Base-by-base conservation (phyloP, 2,888 invertebrate species). In the Melinopterus prodromus region DNA sequence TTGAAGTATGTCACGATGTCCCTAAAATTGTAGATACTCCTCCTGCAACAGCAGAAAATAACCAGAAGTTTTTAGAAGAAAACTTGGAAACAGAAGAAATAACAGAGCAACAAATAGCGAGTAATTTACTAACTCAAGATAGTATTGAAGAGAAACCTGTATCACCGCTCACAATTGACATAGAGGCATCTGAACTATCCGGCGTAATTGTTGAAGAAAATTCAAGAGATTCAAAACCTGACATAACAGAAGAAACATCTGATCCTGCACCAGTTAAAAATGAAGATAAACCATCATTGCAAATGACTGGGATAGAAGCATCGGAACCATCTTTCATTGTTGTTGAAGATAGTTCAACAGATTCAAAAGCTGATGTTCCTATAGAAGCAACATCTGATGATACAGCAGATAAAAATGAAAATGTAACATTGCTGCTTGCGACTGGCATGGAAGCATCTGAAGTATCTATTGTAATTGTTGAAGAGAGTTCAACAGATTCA, bases 261-360 rank as follows among this genome's bases (percentile, higher is more conserved):
- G 69, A 69, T n/a, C 2, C 2, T 14, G 69, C 15, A n/a, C 14
- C 2, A 69, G 69, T n/a, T 15, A n/a, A n/a, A 69, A 69, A 69
- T 69, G 69, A 26, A 26, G 26, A 26, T 26, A 26, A 26, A 26
- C 26, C 26, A 26, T 1, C 26, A 26, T 3, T 26, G 3, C 26
- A 26, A 26, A 26, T 26, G 26, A 26, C 26, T 26, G 26, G 26
- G 26, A 26, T 26, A 26, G 26, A 26, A 26, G 26, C 26, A 26
- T 26, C 26, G 1, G 26, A 26, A 26, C 26, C 26, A 26, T 53
- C 53, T 53, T 9, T 7, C 12, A 12, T 53, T 2, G 53, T 53
- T 16, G 15, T 71, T 71, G 16, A 71, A 26, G 71, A 71, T 15
- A 71, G 12, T 16, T 15, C 15, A 26, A 35, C 35, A 74, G 77